Evolutionary conservation across 1,140 invertebrate species (phyloP).

Genomic region (Diploscapter pachys): DNA sequence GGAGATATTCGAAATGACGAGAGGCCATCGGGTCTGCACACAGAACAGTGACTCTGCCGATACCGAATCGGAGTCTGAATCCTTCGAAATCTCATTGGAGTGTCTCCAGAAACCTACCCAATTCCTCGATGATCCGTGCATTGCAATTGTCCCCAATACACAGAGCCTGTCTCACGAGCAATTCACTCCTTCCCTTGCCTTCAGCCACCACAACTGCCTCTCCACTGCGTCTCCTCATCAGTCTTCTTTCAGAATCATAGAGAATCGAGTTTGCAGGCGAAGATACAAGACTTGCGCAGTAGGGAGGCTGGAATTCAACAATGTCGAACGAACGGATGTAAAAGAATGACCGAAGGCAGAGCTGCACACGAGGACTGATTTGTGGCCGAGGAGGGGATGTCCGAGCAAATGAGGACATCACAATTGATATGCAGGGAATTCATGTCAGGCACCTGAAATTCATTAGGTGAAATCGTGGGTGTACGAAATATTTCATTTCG

Average conservation of each 20-base stretch:
- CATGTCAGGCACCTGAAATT: constrained; percentile 45
- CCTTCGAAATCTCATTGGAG: neutral
- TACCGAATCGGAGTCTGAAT: neutral
- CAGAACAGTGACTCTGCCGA: constrained; percentile 4
- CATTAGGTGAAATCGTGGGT: too few species aligned
- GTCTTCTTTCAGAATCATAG: constrained; percentile 40
- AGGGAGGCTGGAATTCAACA: constrained; percentile 48
- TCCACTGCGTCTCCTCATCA: constrained; percentile 26
- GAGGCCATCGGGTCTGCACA: constrained; percentile 5
- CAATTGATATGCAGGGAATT: constrained; percentile 45
- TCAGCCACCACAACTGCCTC: constrained; percentile 2
- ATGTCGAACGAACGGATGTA: neutral
- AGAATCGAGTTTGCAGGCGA: constrained; percentile 55
- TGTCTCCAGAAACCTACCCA: constrained; percentile 5
- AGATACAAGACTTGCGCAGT: constrained; percentile 55
- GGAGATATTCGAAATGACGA: constrained; percentile 7
- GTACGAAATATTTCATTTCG: too few species aligned
- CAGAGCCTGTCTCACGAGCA: constrained; percentile 6
- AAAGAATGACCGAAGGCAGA: constrained; percentile 47
- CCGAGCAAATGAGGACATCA: constrained; percentile 49
- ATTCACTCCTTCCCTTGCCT: too few species aligned
- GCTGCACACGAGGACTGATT: constrained; percentile 42
- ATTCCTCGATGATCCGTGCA: too few species aligned
- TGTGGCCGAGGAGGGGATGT: constrained; percentile 46
- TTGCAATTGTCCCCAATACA: constrained; percentile 1